These are phyloP conservation scores for Helostoma temminkii DNA, from an alignment of 2,797 vertebrate genomes.

Conservation along the genomic window DNA sequence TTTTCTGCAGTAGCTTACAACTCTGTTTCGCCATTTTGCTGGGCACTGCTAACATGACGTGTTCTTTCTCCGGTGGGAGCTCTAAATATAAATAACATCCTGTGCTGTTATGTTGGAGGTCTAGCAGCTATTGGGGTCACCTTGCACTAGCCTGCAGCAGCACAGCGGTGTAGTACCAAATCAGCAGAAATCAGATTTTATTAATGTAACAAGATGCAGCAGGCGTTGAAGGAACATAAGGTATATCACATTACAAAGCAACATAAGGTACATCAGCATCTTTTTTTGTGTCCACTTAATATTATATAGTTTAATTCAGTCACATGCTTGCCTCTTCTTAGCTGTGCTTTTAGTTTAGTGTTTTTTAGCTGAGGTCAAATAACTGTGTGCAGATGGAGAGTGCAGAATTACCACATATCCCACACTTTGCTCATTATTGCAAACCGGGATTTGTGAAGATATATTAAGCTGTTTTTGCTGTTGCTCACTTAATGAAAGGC, in stretches of 20 bases:
- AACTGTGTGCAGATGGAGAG: slow-evolving; percentile 41
- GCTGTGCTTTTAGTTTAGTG: slow-evolving; percentile 38
- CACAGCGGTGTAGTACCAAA: not conserved
- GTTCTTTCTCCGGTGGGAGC: slow-evolving; percentile 9
- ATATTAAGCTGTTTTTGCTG: slow-evolving; percentile 58
- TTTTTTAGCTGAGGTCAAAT: slow-evolving; percentile 63
- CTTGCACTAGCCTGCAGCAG: slow-evolving; percentile 39
- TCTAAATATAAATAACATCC: slow-evolving; percentile 16
- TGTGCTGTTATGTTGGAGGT: slow-evolving; percentile 10
- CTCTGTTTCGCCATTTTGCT: not conserved
- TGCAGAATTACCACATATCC: slow-evolving; percentile 45
- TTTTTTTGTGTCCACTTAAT: not conserved
- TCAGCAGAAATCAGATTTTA: slow-evolving; percentile 51
- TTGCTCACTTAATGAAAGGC: slow-evolving; percentile 53
- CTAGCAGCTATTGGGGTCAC: slow-evolving; percentile 32
- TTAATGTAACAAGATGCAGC: slow-evolving; percentile 29
- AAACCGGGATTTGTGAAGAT: slow-evolving; percentile 56
- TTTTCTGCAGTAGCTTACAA: not conserved
- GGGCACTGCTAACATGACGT: not conserved
- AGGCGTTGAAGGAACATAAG: slow-evolving; percentile 5
- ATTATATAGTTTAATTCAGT: not conserved
- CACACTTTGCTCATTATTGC: slow-evolving; percentile 52
- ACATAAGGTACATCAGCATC: not conserved
- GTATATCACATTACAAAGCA: slow-evolving; percentile 15
- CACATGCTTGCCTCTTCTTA: slow-evolving; percentile 15